Evolutionary conservation across 2,113 vertebrate genomes (phyloP).

Genomic region (Acanthisitta chloris): DNA sequence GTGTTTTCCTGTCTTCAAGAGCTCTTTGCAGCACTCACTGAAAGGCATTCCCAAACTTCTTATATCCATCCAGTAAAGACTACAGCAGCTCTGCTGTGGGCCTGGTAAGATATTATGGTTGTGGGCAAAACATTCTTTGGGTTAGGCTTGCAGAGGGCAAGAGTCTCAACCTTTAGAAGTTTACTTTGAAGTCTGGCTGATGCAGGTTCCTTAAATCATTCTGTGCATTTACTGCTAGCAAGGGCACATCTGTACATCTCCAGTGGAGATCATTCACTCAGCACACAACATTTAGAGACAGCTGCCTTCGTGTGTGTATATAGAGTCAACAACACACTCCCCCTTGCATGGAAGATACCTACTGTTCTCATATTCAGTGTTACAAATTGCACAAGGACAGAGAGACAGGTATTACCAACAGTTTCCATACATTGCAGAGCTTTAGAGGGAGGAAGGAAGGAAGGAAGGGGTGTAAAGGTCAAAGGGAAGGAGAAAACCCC

Average conservation of each 20-base stretch:
- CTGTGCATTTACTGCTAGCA: neutral
- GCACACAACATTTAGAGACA: neutral
- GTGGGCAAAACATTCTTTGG: conserved; percentile 42
- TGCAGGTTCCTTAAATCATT: conserved; percentile 17
- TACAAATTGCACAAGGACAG: neutral
- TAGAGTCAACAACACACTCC: neutral
- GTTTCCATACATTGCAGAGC: neutral
- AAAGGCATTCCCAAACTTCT: conserved; percentile 38
- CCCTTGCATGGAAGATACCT: neutral
- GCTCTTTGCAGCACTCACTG: neutral
- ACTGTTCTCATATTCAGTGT: neutral
- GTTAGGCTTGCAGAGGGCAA: conserved; percentile 32
- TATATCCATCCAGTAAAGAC: conserved; percentile 31
- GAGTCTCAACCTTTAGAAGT: conserved; percentile 34
- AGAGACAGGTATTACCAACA: neutral
- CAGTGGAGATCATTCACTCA: neutral
- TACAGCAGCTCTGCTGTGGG: conserved; percentile 40
- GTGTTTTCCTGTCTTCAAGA: neutral
- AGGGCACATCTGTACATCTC: neutral
- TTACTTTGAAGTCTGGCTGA: conserved; percentile 32
- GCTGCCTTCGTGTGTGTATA: neutral
- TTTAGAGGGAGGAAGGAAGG: neutral
- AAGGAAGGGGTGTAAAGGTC: neutral
- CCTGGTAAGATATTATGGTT: neutral
- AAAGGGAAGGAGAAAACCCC: neutral